Evolutionary conservation across 2,113 vertebrate species (phyloP).

Genomic region (Tragelaphus imberbis): DNA sequence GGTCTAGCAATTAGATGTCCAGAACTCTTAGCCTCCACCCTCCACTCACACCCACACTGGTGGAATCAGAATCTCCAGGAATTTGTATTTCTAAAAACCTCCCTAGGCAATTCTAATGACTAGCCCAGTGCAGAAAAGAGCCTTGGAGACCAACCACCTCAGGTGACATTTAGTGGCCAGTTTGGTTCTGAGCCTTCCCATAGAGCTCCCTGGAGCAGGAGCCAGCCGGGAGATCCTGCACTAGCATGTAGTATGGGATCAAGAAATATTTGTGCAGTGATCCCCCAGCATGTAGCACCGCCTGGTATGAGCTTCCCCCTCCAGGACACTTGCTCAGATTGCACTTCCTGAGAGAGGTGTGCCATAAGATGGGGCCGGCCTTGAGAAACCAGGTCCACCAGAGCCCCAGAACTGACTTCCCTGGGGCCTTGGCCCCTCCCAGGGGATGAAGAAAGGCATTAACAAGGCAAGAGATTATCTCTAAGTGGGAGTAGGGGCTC

Average conservation of each 20-base stretch:
- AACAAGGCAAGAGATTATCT: not conserved
- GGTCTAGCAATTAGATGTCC: not conserved
- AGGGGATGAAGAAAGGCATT: not conserved
- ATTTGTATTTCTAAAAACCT: constrained; percentile 10
- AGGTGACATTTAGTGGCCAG: not conserved
- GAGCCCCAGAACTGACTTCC: not conserved
- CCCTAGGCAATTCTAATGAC: not conserved
- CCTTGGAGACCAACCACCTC: not conserved
- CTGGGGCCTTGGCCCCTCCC: not conserved
- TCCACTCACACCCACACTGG: not conserved
- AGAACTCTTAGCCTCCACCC: not conserved
- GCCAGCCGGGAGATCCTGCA: not conserved
- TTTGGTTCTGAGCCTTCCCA: not conserved
- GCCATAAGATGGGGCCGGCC: not conserved
- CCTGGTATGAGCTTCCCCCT: not conserved
- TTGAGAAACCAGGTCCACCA: not conserved
- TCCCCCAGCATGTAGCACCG: not conserved
- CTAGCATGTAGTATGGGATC: not conserved
- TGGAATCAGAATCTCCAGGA: not conserved
- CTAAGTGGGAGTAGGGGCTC: not conserved
- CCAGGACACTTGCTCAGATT: not conserved
- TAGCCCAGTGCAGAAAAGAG: not conserved
- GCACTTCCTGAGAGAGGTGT: not conserved
- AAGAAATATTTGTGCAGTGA: not conserved
- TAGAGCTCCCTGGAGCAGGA: not conserved